Base-by-base conservation (phyloP, 2,797 vertebrate species). In the Peromyscus nudipes region DNA sequence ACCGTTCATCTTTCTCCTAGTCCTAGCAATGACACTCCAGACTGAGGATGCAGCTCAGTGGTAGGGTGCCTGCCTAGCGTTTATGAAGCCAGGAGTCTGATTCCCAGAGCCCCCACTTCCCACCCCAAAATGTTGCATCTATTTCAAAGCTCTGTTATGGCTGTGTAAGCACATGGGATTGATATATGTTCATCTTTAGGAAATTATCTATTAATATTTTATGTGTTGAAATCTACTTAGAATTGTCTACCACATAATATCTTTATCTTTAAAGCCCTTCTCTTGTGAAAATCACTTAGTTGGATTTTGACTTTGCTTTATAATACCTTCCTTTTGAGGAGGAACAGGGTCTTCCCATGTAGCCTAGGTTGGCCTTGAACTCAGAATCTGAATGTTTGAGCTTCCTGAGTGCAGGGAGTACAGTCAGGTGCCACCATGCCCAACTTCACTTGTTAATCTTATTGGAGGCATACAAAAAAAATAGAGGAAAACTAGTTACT, bases 381-480 rank as follows among this genome's bases (percentile, higher is more conserved):
- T 60, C 13, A 62, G 40, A 23, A 62, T 62, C 57, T 82, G 55
- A n/a, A 40, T 62, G 13, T n/a, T 4, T 62, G n/a, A 37, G 1
- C 23, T 40, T 62, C 80, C 13, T 0, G 23, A 62, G 40, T 40
- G n/a, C n/a, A 25, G n/a, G 55, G 31, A 62, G 21, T 37, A 0
- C 12, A 57, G 21, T 34, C 5, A 27, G 27, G 23, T 27, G 1
- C 80, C 55, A 17, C 21, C n/a, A 60, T 9, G 6, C 55, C n/a
- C 81, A 43, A 31, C 40, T 97, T 84, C 9, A 14, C 86, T 96
- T 91, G 52, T 21, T 87, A 94, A n/a, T 43, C 40, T 17, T 90
- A 16, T 2, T 52, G 10, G 34, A 6, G 40, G 16, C 31, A 27
- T 37, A 89, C 40, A 21, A 81, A 23, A 79, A 92, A 96, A 90